Evolutionary conservation across 1,140 invertebrate species (phyloP), one percentile per base, ranked within the genome.

Genomic region (Tribolium madens): DNA sequence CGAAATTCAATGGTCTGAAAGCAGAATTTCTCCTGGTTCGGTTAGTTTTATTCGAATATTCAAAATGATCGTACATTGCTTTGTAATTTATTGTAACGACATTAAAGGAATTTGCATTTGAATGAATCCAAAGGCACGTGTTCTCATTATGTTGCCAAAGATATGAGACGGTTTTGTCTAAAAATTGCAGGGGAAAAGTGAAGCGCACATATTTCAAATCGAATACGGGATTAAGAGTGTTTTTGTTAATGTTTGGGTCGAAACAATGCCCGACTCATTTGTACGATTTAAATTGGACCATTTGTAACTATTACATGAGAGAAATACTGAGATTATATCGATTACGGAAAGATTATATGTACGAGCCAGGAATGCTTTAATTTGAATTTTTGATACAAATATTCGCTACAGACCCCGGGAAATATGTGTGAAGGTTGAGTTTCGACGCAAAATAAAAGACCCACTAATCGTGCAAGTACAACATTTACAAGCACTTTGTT

Each of bases 71-170:
- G 10, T 64, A 26, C 21, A 42, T 64, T 57, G 57, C 57, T 64
- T 64, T 21, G 57, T 15, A 60, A 60, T 21, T 60, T 17, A 60
- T 60, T 60, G 53, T 64, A 64, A 64, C 57, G 57, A 64, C 57
- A 64, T 64, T 64, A 64, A 31, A 64, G 26, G 57, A 64, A 64
- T 64, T 64, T 64, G 57, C 57, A 64, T 64, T 64, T 64, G 57
- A 64, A 64, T 64, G 57, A 64, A 64, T 64, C 18, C 18, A 5
- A 26, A 60, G 53, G 53, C 31, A 64, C 26, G 14, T 33, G 26
- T 14, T 31, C 31, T 64, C 26, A 33, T 64, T 64, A 64, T 33
- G 57, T 14, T 33, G 1, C 57, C 5, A 1, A n/a, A 64, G 57
- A 64, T 33, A 33, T 33, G 57, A 64, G 26, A 42, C 12, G 57